Evolutionary conservation across 2,888 invertebrate species (phyloP), one percentile per base, ranked within the genome.

Genomic region (Hydraecia micacea): DNA sequence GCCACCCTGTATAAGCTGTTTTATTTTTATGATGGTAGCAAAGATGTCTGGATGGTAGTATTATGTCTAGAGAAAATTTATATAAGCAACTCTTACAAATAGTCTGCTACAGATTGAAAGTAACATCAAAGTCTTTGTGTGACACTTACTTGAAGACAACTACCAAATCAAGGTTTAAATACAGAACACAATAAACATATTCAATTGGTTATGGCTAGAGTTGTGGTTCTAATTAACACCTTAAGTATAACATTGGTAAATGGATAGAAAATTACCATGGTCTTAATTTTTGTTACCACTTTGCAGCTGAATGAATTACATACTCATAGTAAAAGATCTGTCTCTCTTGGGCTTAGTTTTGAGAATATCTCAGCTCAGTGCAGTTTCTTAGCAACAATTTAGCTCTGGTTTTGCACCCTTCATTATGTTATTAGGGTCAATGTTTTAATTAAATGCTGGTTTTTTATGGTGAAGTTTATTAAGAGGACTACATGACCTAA

Each of bases 171-270:
- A 28, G 28, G 28, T 39, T 28, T 28, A 42, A 6, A 8, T 52
- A 46, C 2, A 11, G n/a, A 63, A 77, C 15, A 42, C 52, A 36
- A 55, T 21, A 46, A 79, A 36, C 36, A 39, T 32, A 18, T 67
- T 39, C 28, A 46, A 32, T 21, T 77, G n/a, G 5, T 25, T n/a
- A 46, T 28, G 1, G 66, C 70, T 80, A n/a, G 0, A n/a, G 49
- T 39, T 28, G 25, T 60, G 21, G 32, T 60, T 60, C 39, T 15
- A 77, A 77, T 80, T 39, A 71, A 80, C 80, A 62, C 32, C 60
- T 42, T 36, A 18, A 80, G 42, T 52, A 9, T 36, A 28, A 52
- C 21, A 81, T 46, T 21, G 0, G 18, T 46, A 46, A 36, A 28
- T 55, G 25, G 2, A 36, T 81, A 36, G 62, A 71, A 32, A 36